Evolutionary conservation across 2,797 vertebrate species (phyloP), one percentile per base, ranked within the genome.

Genomic region (Liasis olivaceus): DNA sequence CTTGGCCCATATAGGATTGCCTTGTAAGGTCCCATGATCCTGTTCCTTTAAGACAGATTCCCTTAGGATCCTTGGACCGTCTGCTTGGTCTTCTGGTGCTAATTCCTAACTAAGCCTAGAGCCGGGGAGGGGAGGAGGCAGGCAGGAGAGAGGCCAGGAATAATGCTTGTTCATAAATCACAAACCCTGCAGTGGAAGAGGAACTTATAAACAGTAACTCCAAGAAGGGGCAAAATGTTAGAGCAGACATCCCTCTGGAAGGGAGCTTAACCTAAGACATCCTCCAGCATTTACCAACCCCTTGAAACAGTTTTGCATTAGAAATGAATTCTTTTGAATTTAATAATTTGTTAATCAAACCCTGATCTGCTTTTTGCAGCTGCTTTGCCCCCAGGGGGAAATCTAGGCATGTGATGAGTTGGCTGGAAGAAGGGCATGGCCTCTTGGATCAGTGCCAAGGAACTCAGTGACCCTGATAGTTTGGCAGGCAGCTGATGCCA

Each of bases 231-330:
- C 36, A 59, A 85, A 92, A 64, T 6, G 26, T 13, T 31, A 60
- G 60, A 2, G 6, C 31, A n/a, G 88, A 69, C 88, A 24, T 24
- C 59, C 60, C 7, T 47, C 72, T 14, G 2, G 4, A 3, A 66
- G 20, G 26, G 36, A 88, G 62, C 87, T 93, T 85, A 89, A 69
- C 3, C 87, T 47, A 59, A 89, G 47, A 28, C 72, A 62, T 36
- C 54, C 54, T 26, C 26, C 69, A 59, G 42, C 47, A 15, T 56
- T 26, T 62, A 63, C 24, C 93, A 90, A 90, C 14, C 88, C 88
- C 36, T n/a, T 85, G 89, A 91, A 93, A 69, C 89, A 91, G 89
- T 88, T 93, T 92, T 90, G 66, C 81, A 81, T 77, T 91, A 89
- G 64, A 91, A 91, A 91, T 87, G 87, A 88, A 92, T 94, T 89